phyloP scores from a whole-genome alignment of 2,888 invertebrate species.

The Oscheius sp. region DNA sequence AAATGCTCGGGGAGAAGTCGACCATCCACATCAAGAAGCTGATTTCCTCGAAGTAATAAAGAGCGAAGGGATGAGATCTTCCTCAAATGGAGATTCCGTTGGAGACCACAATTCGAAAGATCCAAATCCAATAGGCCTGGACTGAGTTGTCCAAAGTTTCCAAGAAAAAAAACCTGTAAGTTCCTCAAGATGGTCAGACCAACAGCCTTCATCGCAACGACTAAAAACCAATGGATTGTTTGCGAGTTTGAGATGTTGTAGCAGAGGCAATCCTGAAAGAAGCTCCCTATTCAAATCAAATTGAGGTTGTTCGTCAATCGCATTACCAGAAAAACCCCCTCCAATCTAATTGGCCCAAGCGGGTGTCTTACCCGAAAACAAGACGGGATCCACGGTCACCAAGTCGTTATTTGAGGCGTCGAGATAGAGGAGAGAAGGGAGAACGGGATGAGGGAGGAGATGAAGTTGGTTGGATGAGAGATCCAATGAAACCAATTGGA shows the following conservation, averaged over 20 bases:
- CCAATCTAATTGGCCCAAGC: neutral
- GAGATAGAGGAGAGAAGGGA: constrained; percentile 60
- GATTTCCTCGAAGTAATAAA: constrained; percentile 40
- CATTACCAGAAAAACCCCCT: neutral
- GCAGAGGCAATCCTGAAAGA: constrained; percentile 29
- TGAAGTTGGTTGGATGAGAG: constrained; percentile 46
- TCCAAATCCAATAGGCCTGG: constrained; percentile 55
- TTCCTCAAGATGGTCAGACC: constrained; percentile 51
- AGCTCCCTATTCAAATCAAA: neutral
- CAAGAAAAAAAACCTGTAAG: constrained; percentile 38
- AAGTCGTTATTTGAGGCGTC: constrained; percentile 59
- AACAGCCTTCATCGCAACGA: constrained; percentile 36
- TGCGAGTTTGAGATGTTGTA: constrained; percentile 27
- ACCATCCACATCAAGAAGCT: constrained; percentile 44
- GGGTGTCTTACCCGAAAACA: constrained; percentile 43
- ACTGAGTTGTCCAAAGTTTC: neutral
- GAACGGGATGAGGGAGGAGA: constrained; percentile 55
- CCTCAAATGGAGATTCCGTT: constrained; percentile 34
- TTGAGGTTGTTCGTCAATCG: neutral
- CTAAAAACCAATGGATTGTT: constrained; percentile 23
- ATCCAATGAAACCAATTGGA: constrained; percentile 52
- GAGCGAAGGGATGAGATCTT: constrained; percentile 37
- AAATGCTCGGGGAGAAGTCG: constrained; percentile 46
- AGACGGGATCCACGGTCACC: constrained; percentile 45
- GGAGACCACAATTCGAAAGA: constrained; percentile 50